These are phyloP conservation scores for Urophycis tenuis DNA, from an alignment of 2,797 vertebrate genomes.

Conservation along the genomic window DNA sequence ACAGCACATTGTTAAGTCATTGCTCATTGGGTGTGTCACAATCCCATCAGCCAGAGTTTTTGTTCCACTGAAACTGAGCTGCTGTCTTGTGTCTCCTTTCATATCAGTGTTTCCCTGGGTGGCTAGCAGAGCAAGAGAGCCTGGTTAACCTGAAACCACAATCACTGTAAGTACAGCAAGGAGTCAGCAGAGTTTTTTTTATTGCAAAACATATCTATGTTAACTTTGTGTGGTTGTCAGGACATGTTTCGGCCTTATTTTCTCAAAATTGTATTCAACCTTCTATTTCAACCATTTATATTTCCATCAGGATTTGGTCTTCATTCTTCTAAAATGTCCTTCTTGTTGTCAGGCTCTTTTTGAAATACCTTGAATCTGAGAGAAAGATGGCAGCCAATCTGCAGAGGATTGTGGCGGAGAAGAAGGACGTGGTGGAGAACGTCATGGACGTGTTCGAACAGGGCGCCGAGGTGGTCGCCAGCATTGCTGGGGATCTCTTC, in stretches of 20 bases:
- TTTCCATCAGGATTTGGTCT: background rate
- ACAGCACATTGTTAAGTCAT: constrained; percentile 46
- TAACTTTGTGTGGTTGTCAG: no score
- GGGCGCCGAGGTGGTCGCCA: constrained; percentile 69
- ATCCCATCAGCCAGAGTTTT: constrained; percentile 25
- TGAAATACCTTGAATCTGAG: constrained; percentile 3
- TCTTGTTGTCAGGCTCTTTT: constrained; percentile 16
- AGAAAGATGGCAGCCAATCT: constrained; percentile 61
- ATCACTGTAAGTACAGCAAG: constrained; percentile 44
- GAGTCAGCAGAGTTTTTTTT: background rate
- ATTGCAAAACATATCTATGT: no score
- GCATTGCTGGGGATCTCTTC: constrained; percentile 71
- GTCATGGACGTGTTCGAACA: constrained; percentile 74
- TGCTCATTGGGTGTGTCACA: constrained; percentile 56
- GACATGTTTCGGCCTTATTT: background rate
- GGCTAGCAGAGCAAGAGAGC: constrained; percentile 31
- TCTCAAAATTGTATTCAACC: background rate
- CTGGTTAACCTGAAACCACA: constrained; percentile 21
- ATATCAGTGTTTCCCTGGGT: constrained; percentile 50
- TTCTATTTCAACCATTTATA: background rate
- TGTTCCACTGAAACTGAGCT: constrained; percentile 36
- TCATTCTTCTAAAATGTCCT: background rate
- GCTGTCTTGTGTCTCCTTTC: constrained; percentile 45
- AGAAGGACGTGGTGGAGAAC: constrained; percentile 66
- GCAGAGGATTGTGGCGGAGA: constrained; percentile 63